Conservation (phyloP, 2,113 vertebrate genomes). For the Cynopterus brachyotis region DNA sequence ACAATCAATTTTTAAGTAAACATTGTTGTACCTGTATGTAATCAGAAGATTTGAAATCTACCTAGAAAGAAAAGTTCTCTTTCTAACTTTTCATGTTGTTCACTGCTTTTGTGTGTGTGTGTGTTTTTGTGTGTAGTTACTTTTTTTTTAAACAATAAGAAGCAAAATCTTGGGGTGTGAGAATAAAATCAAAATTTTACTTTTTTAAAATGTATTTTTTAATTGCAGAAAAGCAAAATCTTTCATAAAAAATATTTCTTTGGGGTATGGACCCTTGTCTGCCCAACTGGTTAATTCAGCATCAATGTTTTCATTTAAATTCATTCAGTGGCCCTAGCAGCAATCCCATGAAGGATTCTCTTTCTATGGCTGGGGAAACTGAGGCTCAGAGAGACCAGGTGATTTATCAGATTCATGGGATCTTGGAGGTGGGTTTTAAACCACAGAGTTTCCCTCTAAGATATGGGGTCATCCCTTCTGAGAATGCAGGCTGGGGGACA, state of each 20-base stretch:
- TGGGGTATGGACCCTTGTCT: background rate
- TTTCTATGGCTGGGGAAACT: background rate
- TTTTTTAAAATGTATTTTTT: background rate
- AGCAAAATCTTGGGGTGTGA: background rate
- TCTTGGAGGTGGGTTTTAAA: background rate
- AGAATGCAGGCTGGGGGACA: background rate
- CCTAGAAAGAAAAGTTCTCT: background rate
- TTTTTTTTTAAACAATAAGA: background rate
- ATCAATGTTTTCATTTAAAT: background rate
- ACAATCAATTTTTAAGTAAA: background rate
- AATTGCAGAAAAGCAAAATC: background rate
- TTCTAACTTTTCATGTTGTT: background rate
- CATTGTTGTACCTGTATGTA: background rate
- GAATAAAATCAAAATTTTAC: background rate
- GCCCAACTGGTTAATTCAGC: background rate
- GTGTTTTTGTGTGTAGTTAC: background rate
- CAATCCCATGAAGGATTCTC: background rate
- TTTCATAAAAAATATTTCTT: background rate
- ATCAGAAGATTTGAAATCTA: constrained; percentile 24
- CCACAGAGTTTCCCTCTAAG: background rate
- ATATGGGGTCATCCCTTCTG: background rate
- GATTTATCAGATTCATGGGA: background rate
- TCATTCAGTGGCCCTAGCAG: background rate
- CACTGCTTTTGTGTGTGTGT: background rate
- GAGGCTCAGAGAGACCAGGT: background rate